Evolutionary conservation across 2,888 invertebrate species (phyloP), one percentile per base, ranked within the genome.

Genomic region (Micoletzkya japonica): DNA sequence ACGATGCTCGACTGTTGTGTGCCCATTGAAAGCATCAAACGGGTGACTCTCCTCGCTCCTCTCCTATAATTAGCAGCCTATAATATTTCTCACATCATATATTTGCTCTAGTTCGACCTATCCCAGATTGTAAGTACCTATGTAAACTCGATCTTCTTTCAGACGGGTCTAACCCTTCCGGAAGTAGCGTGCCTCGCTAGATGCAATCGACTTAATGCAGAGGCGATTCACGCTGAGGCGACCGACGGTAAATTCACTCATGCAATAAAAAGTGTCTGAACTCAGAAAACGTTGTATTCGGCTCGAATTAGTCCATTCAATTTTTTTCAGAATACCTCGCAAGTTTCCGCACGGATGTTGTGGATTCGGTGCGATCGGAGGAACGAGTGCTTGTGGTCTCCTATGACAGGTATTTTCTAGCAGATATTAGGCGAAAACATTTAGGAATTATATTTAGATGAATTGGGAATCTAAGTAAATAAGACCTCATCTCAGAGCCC

Each of bases 1-100:
- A 79, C 84, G 39, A 87, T 87, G 87, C 78, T 87, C 26, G 86
- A 87, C 72, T 87, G 87, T 72, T 87, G 87, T 74, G 82, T 85
- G 2, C 84, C 86, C 0, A 73, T 86, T 34, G 80, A 84, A 39
- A 70, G 74, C 32, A 79, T 86, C 54, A 77, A 72, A 74, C 75
- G 71, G 77, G 77, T 30, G 2, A 52, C 10, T 24, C 2, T 24
- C 4, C 50, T 3, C 24, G n/a, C 24, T 20, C 4, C 24, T 52
- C 24, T 2, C 4, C 20, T n/a, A 14, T 1, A 24, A n/a, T n/a
- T n/a, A n/a, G n/a, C n/a, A n/a, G n/a, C n/a, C n/a, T n/a, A n/a
- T n/a, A n/a, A n/a, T 59, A 58, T 58, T 36, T 32, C 2, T 26
- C 4, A 32, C 36, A 17, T 58, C 32, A 32, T 34, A 26, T 26